Evolutionary conservation across 1,140 invertebrate genomes (phyloP).

Genomic region (Magallana angulata): DNA sequence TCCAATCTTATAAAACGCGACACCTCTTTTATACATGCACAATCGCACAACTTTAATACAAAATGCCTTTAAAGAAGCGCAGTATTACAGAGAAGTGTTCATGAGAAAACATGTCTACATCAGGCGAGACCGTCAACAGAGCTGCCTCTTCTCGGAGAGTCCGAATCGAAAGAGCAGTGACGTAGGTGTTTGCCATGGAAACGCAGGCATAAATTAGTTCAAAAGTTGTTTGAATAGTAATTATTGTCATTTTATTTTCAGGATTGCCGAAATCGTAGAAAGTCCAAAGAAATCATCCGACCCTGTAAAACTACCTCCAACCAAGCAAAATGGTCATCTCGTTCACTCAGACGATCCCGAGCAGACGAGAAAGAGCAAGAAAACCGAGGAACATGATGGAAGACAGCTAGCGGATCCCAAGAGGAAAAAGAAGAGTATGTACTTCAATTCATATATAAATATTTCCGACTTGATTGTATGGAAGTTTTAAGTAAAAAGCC

Average conservation of each 20-base stretch:
- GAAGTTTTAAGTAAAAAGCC: too few species aligned
- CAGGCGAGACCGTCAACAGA: background rate
- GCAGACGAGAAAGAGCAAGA: conserved; percentile 27
- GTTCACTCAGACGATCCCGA: background rate
- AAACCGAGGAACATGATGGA: conserved; percentile 27
- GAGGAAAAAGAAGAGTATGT: conserved; percentile 37
- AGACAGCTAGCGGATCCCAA: conserved; percentile 34
- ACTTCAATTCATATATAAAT: too few species aligned
- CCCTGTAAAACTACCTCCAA: conserved; percentile 44
- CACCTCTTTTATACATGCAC: background rate
- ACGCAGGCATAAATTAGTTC: background rate
- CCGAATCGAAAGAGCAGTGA: background rate
- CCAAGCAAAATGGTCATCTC: conserved; percentile 44
- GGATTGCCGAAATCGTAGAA: conserved; percentile 27
- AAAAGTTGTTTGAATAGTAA: too few species aligned
- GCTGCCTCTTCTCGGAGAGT: background rate
- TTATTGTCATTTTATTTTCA: background rate
- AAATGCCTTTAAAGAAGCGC: background rate
- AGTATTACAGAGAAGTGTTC: background rate
- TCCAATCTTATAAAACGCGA: background rate
- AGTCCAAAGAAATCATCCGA: background rate
- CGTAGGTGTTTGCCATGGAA: background rate
- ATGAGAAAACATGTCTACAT: background rate
- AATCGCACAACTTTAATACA: background rate
- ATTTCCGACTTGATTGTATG: too few species aligned